Evolutionary conservation across 2,888 invertebrate genomes (phyloP).

Genomic region (Torymus tubicola): DNA sequence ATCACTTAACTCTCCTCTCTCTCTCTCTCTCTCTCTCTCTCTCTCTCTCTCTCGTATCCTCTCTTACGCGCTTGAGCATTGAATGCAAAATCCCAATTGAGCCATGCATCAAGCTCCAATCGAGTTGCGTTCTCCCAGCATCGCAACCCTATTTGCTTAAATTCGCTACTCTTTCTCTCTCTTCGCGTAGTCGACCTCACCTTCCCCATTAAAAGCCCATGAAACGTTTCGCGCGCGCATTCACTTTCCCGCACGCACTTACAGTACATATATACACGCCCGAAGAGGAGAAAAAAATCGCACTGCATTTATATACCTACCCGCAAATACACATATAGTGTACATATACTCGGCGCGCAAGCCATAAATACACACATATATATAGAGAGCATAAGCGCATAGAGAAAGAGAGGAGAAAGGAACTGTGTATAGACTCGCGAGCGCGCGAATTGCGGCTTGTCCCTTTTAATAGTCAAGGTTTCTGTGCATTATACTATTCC

Average conservation of each 20-base stretch:
- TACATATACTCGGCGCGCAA: neutral
- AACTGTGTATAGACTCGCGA: neutral
- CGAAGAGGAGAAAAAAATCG: neutral
- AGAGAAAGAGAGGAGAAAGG: slow-evolving; percentile 7
- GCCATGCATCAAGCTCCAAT: no score
- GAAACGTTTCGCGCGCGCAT: slow-evolving; percentile 3
- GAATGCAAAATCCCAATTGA: no score
- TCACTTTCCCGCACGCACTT: neutral
- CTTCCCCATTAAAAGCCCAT: slow-evolving; percentile 28
- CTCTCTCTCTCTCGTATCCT: no score
- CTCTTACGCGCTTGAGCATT: no score
- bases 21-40: no score
- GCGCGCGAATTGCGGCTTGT: slow-evolving; percentile 45
- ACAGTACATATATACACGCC: neutral
- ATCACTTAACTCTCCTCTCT: no score
- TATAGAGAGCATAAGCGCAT: neutral
- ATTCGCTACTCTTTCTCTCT: no score
- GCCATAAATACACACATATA: slow-evolving; percentile 17
- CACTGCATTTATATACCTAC: no score
- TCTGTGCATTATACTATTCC: neutral
- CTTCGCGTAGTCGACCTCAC: no score
- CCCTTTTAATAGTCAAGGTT: slow-evolving; percentile 40
- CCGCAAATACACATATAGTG: slow-evolving; percentile 5
- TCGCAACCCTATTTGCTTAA: no score
- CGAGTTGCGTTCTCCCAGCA: no score